Evolutionary conservation across 2,113 vertebrate species (phyloP).

Genomic region (Cacatua alba): DNA sequence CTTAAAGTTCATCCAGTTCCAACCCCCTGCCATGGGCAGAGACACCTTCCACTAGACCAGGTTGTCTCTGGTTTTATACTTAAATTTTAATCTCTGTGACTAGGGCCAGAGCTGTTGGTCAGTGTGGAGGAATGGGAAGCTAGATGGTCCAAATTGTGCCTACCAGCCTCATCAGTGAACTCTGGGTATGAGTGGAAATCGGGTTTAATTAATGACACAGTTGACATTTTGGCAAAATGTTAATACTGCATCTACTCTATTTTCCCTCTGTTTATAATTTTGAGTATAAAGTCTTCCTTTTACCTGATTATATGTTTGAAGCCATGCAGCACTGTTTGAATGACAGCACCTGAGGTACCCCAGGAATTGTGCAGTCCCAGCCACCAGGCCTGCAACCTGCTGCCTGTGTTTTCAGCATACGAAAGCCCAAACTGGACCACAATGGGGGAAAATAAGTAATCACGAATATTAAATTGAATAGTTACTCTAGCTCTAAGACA

Average conservation of each 20-base stretch:
- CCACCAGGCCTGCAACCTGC: accelerated
- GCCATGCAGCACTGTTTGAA: accelerated
- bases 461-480: accelerated
- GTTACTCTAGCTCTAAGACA: no score
- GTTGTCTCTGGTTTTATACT: neutral
- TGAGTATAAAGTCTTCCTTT: neutral
- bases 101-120: accelerated
- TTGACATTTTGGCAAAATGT: neutral
- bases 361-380: accelerated
- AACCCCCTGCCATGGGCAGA: neutral
- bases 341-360: accelerated
- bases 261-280: neutral
- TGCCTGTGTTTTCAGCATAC: neutral
- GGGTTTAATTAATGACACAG: neutral
- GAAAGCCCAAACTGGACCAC: accelerated
- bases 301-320: neutral
- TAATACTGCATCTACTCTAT: neutral
- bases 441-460: accelerated
- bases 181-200: neutral
- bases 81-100: neutral
- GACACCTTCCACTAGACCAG: neutral
- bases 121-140: neutral
- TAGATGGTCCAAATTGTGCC: accelerated
- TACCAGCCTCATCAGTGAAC: accelerated
- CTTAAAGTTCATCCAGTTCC: neutral